phyloP scores from a whole-genome alignment of 2,113 vertebrate species.

The Paedocypris sp. region DNA sequence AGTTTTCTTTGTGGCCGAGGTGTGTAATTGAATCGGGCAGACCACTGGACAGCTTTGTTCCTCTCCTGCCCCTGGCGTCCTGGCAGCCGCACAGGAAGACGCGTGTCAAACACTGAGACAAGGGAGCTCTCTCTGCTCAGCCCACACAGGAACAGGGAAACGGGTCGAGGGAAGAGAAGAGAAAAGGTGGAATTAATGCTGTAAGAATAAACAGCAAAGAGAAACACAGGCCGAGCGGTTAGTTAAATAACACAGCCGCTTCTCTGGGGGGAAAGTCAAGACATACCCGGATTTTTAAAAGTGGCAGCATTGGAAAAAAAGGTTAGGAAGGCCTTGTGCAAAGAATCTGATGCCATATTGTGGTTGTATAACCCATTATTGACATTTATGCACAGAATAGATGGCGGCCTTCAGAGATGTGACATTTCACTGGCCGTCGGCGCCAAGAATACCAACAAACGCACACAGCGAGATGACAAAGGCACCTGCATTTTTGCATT shows the following conservation, averaged over 20 bases:
- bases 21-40: conserved; percentile 31
- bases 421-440: conserved; percentile 55
- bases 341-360: conserved; percentile 34
- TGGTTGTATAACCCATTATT: conserved; percentile 55
- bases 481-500: not conserved
- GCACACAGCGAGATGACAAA: conserved; percentile 37
- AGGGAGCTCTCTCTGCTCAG: conserved; percentile 5
- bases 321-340: conserved; percentile 39
- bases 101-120: conserved; percentile 23
- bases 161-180: not conserved
- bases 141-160: conserved; percentile 9
- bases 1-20: conserved; percentile 8
- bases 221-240: not conserved
- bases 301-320: conserved; percentile 28
- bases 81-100: conserved; percentile 17
- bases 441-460: conserved; percentile 55
- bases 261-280: conserved; percentile 11
- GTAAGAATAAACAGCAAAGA: conserved; percentile 18
- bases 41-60: conserved; percentile 17
- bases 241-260: conserved; percentile 28
- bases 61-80: not conserved
- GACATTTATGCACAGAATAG: conserved; percentile 57
- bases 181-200: not conserved
- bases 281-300: conserved; percentile 19
- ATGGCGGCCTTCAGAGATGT: conserved; percentile 49